Evolutionary conservation across 2,113 vertebrate species (phyloP).

Genomic region (Axis porcinus): DNA sequence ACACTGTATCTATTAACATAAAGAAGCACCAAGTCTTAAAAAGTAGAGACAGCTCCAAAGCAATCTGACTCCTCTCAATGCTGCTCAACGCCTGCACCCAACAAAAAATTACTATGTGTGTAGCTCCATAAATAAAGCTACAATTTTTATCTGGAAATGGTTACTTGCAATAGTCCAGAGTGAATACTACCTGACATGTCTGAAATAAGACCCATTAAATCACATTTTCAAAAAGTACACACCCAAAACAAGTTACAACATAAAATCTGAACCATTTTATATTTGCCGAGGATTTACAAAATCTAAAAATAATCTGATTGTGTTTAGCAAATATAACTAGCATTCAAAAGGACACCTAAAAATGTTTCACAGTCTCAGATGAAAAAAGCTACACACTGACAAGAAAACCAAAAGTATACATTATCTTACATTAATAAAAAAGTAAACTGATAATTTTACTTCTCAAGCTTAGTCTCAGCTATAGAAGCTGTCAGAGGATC

Average conservation of each 20-base stretch:
- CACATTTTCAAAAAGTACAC: conserved; percentile 4
- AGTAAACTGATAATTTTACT: neutral
- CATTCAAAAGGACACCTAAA: conserved; percentile 22
- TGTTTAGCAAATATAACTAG: neutral
- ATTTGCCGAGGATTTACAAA: neutral
- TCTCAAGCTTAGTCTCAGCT: neutral
- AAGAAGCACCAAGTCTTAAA: neutral
- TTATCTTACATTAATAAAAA: neutral
- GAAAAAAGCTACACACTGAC: neutral
- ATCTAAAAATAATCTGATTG: conserved; percentile 9
- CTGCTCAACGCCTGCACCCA: neutral
- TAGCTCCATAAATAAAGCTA: neutral
- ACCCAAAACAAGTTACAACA: neutral
- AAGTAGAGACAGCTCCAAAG: neutral
- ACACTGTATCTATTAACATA: neutral
- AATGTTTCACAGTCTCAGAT: neutral
- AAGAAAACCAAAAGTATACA: neutral
- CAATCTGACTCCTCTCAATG: neutral
- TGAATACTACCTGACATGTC: neutral
- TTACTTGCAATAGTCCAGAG: neutral
- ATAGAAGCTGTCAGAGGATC: neutral
- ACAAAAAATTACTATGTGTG: neutral
- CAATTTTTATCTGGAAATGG: neutral
- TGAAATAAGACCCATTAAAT: conserved; percentile 10
- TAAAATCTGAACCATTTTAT: neutral